A percentile compares a stretch with the other conserved stretches of the same genome.
These are phyloP conservation scores for Oncopodura yosiiana DNA, from an alignment of 1,140 invertebrate species.

Conservation along the genomic window DNA sequence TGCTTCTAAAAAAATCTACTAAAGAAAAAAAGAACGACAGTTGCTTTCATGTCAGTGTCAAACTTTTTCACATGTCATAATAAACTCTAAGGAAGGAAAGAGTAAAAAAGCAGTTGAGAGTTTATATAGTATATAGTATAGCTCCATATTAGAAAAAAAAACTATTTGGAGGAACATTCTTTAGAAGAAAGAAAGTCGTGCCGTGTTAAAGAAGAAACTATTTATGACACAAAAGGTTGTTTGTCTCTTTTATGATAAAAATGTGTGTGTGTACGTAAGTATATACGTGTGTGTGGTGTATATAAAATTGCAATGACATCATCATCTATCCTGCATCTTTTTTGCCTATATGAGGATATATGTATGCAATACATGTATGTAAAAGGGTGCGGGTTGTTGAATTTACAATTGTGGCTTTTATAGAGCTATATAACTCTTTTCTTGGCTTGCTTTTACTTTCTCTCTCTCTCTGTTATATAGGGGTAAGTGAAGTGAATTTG, in stretches of 20 bases:
- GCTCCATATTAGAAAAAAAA: too few species aligned
- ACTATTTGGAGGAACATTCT: too few species aligned
- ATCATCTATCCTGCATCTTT: neutral
- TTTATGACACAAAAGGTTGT: slow-evolving; percentile 15
- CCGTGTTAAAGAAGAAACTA: too few species aligned
- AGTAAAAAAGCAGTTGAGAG: too few species aligned
- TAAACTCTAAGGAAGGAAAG: too few species aligned
- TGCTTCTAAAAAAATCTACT: too few species aligned
- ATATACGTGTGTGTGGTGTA: slow-evolving; percentile 12
- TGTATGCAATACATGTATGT: neutral
- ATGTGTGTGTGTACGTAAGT: neutral
- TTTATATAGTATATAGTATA: too few species aligned
- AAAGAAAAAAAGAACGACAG: too few species aligned
- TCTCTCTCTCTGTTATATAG: neutral
- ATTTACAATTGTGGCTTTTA: slow-evolving; percentile 30
- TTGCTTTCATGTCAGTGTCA: too few species aligned
- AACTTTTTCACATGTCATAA: too few species aligned
- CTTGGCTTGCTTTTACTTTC: neutral
- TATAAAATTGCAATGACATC: neutral
- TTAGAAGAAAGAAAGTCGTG: too few species aligned
- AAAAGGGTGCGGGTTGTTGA: slow-evolving; percentile 6
- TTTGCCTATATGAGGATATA: neutral
- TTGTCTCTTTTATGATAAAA: slow-evolving; percentile 27
- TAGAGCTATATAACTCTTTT: slow-evolving; percentile 19
- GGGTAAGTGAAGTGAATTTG: slow-evolving; percentile 21